These are phyloP conservation scores for Drosophila phalerata DNA, from an alignment of 2,888 invertebrate genomes.

Conservation along the genomic window DNA sequence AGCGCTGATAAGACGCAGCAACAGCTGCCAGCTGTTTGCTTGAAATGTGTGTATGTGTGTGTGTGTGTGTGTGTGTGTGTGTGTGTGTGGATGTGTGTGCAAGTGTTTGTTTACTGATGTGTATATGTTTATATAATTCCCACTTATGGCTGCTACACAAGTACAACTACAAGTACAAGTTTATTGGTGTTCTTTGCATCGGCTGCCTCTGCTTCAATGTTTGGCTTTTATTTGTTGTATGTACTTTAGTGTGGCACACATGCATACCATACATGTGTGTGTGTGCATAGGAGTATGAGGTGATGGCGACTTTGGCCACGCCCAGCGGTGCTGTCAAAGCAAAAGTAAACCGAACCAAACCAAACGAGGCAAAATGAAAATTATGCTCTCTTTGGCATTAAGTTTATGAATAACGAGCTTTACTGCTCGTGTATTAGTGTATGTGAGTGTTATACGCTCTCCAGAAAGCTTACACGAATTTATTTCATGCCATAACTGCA, in stretches of 20 bases:
- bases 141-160: slow-evolving; percentile 64
- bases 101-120: slow-evolving; percentile 48
- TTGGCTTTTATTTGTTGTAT: slow-evolving; percentile 73
- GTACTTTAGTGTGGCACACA: slow-evolving; percentile 28
- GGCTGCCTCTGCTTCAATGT: slow-evolving; percentile 39
- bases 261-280: not conserved
- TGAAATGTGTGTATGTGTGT: slow-evolving; percentile 6
- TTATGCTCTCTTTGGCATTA: slow-evolving; percentile 78
- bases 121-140: slow-evolving; percentile 71
- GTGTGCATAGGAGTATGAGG: not conserved
- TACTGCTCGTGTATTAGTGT: slow-evolving; percentile 25
- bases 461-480: slow-evolving; percentile 69
- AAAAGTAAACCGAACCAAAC: slow-evolving; percentile 60
- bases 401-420: slow-evolving; percentile 78
- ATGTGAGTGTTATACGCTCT: slow-evolving; percentile 48
- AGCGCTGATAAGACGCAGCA: slow-evolving; percentile 68
- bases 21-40: slow-evolving; percentile 58
- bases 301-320: not conserved
- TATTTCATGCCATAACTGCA: slow-evolving; percentile 70
- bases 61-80: slow-evolving; percentile 5
- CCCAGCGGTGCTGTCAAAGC: slow-evolving; percentile 30
- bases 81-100: slow-evolving; percentile 4
- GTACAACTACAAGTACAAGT: slow-evolving; percentile 61
- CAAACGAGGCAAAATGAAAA: slow-evolving; percentile 72
- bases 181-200: slow-evolving; percentile 55